Percentiles rank a stretch among this genome's conserved stretches.
Conservation (phyloP, 2,113 vertebrate species). For the Desmodus rotundus region DNA sequence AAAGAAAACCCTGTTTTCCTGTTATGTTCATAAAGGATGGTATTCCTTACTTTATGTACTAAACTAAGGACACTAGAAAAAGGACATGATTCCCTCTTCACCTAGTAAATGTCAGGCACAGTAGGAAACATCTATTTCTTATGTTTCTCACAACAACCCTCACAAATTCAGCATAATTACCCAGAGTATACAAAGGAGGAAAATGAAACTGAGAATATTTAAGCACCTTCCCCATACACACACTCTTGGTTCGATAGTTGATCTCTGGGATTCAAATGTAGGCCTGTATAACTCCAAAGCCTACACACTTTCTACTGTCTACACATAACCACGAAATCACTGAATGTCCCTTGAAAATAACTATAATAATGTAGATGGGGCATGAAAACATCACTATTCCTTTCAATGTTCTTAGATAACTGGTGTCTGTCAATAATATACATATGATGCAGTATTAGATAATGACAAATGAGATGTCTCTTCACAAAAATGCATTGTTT, state of each 20-base stretch:
- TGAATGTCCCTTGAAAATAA: slow-evolving; percentile 31
- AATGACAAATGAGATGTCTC: not conserved
- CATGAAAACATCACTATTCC: not conserved
- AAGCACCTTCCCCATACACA: not conserved
- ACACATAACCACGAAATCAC: not conserved
- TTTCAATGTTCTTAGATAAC: slow-evolving; percentile 32
- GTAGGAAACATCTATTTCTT: not conserved
- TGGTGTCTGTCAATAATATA: slow-evolving; percentile 2
- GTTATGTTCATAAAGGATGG: not conserved
- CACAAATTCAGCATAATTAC: not conserved
- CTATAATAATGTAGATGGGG: not conserved
- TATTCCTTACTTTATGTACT: not conserved
- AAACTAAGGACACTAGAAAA: not conserved
- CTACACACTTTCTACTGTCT: not conserved
- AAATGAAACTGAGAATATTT: not conserved
- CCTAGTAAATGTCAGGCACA: not conserved
- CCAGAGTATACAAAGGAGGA: not conserved
- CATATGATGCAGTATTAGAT: slow-evolving; percentile 13
- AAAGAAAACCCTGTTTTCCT: not conserved
- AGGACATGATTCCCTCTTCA: not conserved
- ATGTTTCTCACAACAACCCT: not conserved
- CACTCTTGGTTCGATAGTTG: not conserved
- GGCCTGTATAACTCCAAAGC: not conserved
- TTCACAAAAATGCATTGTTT: slow-evolving; percentile 38
- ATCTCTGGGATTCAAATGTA: not conserved